Conservation (phyloP, 2,113 vertebrate species). For the Stegostoma tigrinum region DNA sequence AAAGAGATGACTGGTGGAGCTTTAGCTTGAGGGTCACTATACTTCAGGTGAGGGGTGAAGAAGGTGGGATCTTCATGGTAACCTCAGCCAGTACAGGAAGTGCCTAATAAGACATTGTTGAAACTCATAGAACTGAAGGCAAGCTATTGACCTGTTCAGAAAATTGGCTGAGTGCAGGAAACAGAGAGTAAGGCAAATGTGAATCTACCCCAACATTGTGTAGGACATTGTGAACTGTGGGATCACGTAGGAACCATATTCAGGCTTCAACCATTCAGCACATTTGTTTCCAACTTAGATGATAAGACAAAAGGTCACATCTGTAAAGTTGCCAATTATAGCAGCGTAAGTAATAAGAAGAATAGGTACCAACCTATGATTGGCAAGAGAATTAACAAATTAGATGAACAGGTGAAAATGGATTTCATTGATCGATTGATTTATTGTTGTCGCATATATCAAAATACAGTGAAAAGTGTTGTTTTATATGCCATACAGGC, state of each 20-base stretch:
- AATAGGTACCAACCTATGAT: not conserved
- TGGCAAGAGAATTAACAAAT: too few relatives aligned
- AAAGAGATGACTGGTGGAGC: too few relatives aligned
- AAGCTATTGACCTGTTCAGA: not conserved
- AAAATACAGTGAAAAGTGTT: too few relatives aligned
- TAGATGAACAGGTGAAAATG: not conserved
- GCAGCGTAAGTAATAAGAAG: not conserved
- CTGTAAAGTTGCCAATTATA: not conserved
- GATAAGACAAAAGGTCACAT: not conserved
- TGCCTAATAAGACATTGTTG: not conserved
- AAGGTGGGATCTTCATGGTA: too few relatives aligned
- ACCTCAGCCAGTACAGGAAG: too few relatives aligned
- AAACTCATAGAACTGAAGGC: not conserved
- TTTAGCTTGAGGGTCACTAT: too few relatives aligned
- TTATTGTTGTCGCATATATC: too few relatives aligned
- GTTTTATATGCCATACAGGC: too few relatives aligned
- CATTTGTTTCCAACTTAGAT: not conserved
- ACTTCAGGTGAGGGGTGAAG: too few relatives aligned
- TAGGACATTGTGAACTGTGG: not conserved
- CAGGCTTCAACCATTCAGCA: not conserved
- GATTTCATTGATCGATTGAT: not conserved
- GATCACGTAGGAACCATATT: not conserved
- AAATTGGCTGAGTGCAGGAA: not conserved
- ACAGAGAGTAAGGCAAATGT: not conserved
- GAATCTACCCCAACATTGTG: not conserved